These are phyloP conservation scores for Euplexia lucipara DNA, from an alignment of 2,888 invertebrate species.

Conservation along the genomic window DNA sequence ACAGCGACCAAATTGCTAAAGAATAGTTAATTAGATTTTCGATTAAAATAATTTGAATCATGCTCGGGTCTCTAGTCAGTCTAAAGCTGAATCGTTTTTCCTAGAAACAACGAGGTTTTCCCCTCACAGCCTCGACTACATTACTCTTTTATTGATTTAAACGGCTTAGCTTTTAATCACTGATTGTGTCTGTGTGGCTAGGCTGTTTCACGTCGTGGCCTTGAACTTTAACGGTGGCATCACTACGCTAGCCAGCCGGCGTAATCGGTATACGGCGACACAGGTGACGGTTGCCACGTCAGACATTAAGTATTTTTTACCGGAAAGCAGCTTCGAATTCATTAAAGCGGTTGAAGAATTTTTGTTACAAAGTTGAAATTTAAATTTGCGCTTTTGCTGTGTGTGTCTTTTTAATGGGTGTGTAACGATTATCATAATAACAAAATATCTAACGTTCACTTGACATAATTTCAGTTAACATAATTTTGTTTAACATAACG, in stretches of 20 bases:
- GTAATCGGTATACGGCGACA: slow-evolving; percentile 26
- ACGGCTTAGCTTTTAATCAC: slow-evolving; percentile 29
- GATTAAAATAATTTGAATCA: too few species aligned
- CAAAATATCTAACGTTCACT: too few species aligned
- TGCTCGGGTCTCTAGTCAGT: too few species aligned
- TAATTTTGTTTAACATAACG: too few species aligned
- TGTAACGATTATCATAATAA: too few species aligned
- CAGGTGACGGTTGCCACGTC: slow-evolving; percentile 50
- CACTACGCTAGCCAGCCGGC: slow-evolving; percentile 7
- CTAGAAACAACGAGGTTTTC: slow-evolving; percentile 5
- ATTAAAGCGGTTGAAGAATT: slow-evolving; percentile 15
- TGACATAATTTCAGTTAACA: too few species aligned
- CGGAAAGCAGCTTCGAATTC: slow-evolving; percentile 15
- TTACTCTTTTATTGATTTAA: slow-evolving; percentile 27
- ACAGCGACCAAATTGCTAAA: too few species aligned
- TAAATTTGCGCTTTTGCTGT: too few species aligned
- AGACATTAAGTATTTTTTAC: slow-evolving; percentile 29
- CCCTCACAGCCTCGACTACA: not conserved
- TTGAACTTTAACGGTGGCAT: slow-evolving; percentile 55
- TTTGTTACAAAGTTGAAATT: too few species aligned
- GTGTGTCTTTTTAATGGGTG: too few species aligned
- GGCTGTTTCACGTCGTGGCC: slow-evolving; percentile 41
- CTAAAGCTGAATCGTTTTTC: not conserved
- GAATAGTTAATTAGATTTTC: too few species aligned
- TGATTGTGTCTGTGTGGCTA: slow-evolving; percentile 17